Base-by-base conservation (phyloP, 2,113 vertebrate genomes). In the Callopanchax toddi region DNA sequence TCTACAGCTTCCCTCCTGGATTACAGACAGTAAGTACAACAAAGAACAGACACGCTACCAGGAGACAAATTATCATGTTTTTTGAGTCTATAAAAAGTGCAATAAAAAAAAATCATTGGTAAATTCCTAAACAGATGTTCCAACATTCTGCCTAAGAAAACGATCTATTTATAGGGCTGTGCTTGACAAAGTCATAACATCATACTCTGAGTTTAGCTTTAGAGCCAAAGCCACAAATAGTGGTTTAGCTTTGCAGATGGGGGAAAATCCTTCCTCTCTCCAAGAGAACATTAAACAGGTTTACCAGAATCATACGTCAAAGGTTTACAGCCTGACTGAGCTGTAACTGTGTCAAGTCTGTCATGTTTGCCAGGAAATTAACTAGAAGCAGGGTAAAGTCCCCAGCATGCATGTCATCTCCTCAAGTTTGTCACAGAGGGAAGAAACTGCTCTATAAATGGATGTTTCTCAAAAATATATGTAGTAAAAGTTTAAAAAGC, bases 1-100 rank as follows among this genome's bases (percentile, higher is more conserved):
- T 96, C 85, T 98, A 98, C 60, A 95, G 94, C 93, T 98, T 98
- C 92, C 95, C 95, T 65, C 94, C 95, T 32, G 96, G 96, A 61
- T 87, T 95, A 32, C 95, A 94, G 76, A 92, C 93, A 86, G 96
- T 98, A 92, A 95, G 96, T 90, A 63, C 17, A 57, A 12, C 1
- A 20, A 4, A 11, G 36, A 37, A 37, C 29, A 32, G 5, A 32
- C 10, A n/a, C n/a, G n/a, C n/a, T n/a, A n/a, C n/a, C n/a, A n/a
- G n/a, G n/a, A n/a, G n/a, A n/a, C n/a, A n/a, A n/a, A n/a, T n/a
- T n/a, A n/a, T n/a, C n/a, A n/a, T n/a, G n/a, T n/a, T n/a, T n/a
- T n/a, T n/a, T n/a, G n/a, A n/a, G n/a, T n/a, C n/a, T n/a, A n/a
- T n/a, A n/a, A n/a, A n/a, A n/a, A n/a, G n/a, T n/a, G n/a, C n/a